Base-by-base conservation (phyloP, 35 echinoderm and acorn worm genomes). In the Hemicentrotus pulcherrimus region DNA sequence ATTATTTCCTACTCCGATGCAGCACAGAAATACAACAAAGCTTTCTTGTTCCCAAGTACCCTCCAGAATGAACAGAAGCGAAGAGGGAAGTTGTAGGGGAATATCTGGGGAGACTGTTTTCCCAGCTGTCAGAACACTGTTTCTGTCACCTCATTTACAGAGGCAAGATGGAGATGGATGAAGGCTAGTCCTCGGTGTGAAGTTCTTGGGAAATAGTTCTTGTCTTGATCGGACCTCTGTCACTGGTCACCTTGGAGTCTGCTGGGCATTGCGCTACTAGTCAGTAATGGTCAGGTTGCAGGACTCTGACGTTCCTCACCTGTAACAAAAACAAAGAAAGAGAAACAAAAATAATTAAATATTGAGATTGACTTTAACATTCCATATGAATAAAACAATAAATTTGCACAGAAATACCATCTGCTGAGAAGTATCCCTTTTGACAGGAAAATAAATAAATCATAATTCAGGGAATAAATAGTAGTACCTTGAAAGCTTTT, bases 31-130 rank as follows among this genome's bases (percentile, higher is more conserved):
- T 19, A 33, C 32, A 47, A 47, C 32, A 90, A 47, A 90, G 65
- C 65, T 28, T 78, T 22, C 65, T 90, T 33, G 88, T 33, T 33
- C 88, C 32, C 88, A 33, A 47, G 32, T 90, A 90, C 11, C 32
- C 46, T 47, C 88, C 32, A 47, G 45, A 8, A 24, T 22, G 88
- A 22, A 90, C 88, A 33, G 31, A 90, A 33, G 88, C 65, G 19
- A 15, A 90, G 31, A 90, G n/a, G n/a, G 46, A 32, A 47, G 88
- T 90, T 33, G 33, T 35, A 31, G 32, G 32, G 2, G 15, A 90
- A 90, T 45, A 86, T 33, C n/a, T 86, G 14, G 22, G 31, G 88
- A n/a, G 65, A 78, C 88, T 90, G n/a, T 90, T 90, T 90, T 47
- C 19, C 88, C 88, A 90, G 88, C 88, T 90, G 88, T 90, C 32